Evolutionary conservation across 2,797 vertebrate genomes (phyloP), one percentile per base, ranked within the genome.

Genomic region (Threskiornis aethiopicus): DNA sequence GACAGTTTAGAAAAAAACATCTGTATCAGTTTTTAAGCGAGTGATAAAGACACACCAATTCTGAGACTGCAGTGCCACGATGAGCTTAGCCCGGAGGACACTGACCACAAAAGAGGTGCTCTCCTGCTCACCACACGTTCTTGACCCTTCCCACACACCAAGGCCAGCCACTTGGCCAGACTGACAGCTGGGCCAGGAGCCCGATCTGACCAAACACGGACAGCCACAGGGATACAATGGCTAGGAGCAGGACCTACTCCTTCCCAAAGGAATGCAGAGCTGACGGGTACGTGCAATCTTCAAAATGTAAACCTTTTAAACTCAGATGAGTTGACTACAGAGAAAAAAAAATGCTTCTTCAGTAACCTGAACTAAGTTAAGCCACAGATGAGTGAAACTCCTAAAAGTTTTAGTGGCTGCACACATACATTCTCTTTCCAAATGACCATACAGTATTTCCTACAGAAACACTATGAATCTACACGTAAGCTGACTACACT

Each of bases 161-260:
- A 47, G n/a, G 67, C 39, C 37, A 67, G 66, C 20, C 49, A 8
- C 6, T 16, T 0, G 29, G 73, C 49, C 55, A 39, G 42, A 21
- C 49, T 17, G 54, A 55, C 54, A 70, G 66, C 73, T 46, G 54
- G 54, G 42, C 8, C 57, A 62, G 49, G 12, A 70, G 62, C 55
- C 55, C 26, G 6, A 70, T 58, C 47, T 64, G 21, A 51, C 35
- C 70, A 11, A 28, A 54, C 19, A 16, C 4, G 0, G 4, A 24
- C 0, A 51, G 41, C 1, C 4, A n/a, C 1, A 39, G 13, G 31
- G 52, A 35, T 2, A 10, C 7, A 7, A 28, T 0, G 8, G 35
- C 19, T 11, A 24, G 24, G 8, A 59, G 14, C 0, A 0, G 16
- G 49, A 71, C 16, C 7, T 18, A 6, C 41, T 61, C 33, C 75